Conservation (phyloP, 2,797 vertebrate genomes). For the Myoxocephalus aenaeus region DNA sequence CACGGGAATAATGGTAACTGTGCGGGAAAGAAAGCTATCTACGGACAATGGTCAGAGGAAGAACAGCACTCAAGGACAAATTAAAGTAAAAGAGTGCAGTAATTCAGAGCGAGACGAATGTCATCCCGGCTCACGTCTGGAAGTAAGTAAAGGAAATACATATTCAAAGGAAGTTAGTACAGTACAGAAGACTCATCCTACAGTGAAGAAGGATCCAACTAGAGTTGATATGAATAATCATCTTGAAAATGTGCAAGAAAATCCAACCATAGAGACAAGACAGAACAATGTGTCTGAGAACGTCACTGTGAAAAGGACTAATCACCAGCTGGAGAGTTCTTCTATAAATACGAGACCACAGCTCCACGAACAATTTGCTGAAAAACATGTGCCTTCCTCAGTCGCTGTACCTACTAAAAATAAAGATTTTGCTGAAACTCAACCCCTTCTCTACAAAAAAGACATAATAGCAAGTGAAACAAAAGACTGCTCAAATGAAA, state of each 20-base stretch:
- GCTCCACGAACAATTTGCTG: slow-evolving; percentile 42
- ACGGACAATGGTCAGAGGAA: slow-evolving; percentile 15
- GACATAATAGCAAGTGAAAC: slow-evolving; percentile 40
- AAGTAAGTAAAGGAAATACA: slow-evolving; percentile 43
- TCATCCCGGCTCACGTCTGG: slow-evolving; percentile 14
- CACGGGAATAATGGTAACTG: slow-evolving; percentile 74
- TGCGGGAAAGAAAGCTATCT: slow-evolving; percentile 60
- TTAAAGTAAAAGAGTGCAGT: slow-evolving; percentile 20
- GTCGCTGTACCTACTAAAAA: slow-evolving; percentile 63
- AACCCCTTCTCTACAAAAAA: slow-evolving; percentile 55
- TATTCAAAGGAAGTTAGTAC: slow-evolving; percentile 37
- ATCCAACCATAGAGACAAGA: slow-evolving; percentile 16
- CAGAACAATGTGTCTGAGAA: slow-evolving; percentile 31
- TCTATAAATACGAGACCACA: slow-evolving; percentile 35
- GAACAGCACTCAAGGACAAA: slow-evolving; percentile 27
- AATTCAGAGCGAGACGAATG: slow-evolving; percentile 34
- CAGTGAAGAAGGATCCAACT: slow-evolving; percentile 26
- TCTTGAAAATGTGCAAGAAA: slow-evolving; percentile 39
- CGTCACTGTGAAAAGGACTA: slow-evolving; percentile 22
- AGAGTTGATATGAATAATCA: slow-evolving; percentile 30
- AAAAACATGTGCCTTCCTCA: slow-evolving; percentile 34
- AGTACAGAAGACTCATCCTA: slow-evolving; percentile 19
- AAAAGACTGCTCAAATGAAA: slow-evolving; percentile 43
- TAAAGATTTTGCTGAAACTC: slow-evolving; percentile 64
- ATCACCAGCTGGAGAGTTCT: slow-evolving; percentile 26